Conservation (phyloP, 2,113 vertebrate genomes). For the Nerophis lumbriciformis region DNA sequence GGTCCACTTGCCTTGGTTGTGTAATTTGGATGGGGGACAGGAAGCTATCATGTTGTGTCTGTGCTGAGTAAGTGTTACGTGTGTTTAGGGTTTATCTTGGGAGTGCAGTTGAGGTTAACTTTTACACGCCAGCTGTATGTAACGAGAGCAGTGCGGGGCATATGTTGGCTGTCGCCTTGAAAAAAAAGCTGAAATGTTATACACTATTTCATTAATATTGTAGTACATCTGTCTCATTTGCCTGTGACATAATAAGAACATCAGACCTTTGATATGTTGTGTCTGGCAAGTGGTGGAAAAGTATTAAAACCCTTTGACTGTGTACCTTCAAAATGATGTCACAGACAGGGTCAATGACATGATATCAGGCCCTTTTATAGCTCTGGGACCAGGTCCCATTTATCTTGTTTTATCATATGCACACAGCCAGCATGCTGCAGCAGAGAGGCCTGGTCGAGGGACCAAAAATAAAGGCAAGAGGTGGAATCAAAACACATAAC, state of each 20-base stretch:
- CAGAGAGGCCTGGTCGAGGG: constrained; percentile 24
- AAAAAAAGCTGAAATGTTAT: background rate
- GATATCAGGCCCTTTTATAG: background rate
- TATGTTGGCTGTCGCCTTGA: background rate
- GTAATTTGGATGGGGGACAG: constrained; percentile 22
- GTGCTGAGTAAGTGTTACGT: constrained; percentile 30
- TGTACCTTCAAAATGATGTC: background rate
- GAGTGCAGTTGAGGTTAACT: constrained; percentile 15
- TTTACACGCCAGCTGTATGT: constrained; percentile 28
- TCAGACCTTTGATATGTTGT: background rate
- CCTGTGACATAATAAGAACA: background rate
- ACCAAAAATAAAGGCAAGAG: constrained; percentile 27
- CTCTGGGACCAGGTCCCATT: background rate
- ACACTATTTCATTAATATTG: background rate
- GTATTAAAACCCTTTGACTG: background rate
- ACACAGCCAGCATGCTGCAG: constrained; percentile 31
- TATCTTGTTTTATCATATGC: constrained; percentile 54
- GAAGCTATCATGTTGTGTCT: constrained; percentile 15
- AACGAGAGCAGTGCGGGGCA: constrained; percentile 19
- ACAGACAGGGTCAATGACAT: background rate
- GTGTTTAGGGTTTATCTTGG: constrained; percentile 28
- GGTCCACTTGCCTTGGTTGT: background rate
- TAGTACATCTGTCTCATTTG: background rate
- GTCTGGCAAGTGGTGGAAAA: background rate
- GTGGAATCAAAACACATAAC: constrained; percentile 7